Percentiles rank a stretch among this genome's conserved stretches.
Evolutionary conservation across 2,888 invertebrate species (phyloP).

Genomic region (Reticulitermes lucifugus): DNA sequence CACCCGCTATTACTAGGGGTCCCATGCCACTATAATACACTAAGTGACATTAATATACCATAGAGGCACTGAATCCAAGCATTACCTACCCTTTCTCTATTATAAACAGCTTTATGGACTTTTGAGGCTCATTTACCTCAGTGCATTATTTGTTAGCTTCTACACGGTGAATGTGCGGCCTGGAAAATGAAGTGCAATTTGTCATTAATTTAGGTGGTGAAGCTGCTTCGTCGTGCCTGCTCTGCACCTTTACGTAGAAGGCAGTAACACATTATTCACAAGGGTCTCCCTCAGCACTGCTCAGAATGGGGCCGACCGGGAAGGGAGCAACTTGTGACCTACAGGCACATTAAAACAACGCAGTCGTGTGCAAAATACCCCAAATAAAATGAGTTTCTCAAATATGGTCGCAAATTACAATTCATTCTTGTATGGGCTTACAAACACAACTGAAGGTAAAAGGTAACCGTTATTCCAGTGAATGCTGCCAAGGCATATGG

Average conservation of each 20-base stretch:
- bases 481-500: too few relatives aligned
- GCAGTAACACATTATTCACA: not conserved
- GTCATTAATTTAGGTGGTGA: conserved; percentile 31
- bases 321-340: conserved; percentile 7
- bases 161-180: conserved; percentile 6
- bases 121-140: conserved; percentile 42
- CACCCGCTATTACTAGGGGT: not conserved
- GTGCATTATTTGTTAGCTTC: conserved; percentile 39
- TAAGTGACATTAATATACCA: conserved; percentile 42
- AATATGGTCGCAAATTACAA: too few relatives aligned
- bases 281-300: not conserved
- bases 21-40: conserved; percentile 27
- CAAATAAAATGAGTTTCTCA: too few relatives aligned
- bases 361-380: too few relatives aligned
- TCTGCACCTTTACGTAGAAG: conserved; percentile 24
- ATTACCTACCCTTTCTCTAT: conserved; percentile 30
- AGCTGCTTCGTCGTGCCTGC: not conserved
- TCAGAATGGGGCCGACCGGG: not conserved
- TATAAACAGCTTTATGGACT: conserved; percentile 43
- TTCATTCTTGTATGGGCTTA: too few relatives aligned
- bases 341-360: too few relatives aligned
- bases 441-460: too few relatives aligned
- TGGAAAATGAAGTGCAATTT: conserved; percentile 39
- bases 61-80: not conserved
- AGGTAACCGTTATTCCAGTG: too few relatives aligned